Conservation (phyloP, 2,797 vertebrate genomes). For the Syndactyla subalaris region DNA sequence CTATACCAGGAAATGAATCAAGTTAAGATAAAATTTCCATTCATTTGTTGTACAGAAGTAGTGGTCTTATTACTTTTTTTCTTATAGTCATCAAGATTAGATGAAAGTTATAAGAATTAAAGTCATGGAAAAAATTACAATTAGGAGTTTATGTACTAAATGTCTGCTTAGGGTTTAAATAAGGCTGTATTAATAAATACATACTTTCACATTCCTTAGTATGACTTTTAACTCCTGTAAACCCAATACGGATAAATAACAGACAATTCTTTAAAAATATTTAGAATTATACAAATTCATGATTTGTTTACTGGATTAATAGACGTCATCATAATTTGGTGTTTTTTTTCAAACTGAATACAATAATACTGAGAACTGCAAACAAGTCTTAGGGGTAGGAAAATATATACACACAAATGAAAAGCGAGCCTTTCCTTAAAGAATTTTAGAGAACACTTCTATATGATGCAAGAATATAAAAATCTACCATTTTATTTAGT, state of each 20-base stretch:
- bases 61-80: background rate
- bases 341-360: background rate
- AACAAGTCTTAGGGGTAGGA: background rate
- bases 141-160: background rate
- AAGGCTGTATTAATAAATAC: background rate
- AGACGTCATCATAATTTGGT: background rate
- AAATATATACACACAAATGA: background rate
- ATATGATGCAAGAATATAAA: background rate
- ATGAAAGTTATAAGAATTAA: background rate
- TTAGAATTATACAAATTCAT: background rate
- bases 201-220: background rate
- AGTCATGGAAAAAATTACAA: background rate
- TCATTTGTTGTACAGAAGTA: background rate
- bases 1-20: background rate
- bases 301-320: background rate
- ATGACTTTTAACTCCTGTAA: background rate
- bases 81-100: background rate
- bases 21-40: background rate
- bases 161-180: background rate
- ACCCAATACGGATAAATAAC: background rate
- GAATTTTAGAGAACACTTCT: background rate
- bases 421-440: background rate
- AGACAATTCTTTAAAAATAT: background rate
- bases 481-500: background rate
- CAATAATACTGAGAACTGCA: background rate